Base-by-base conservation (phyloP, 2,888 invertebrate genomes). In the Thumatha senex region DNA sequence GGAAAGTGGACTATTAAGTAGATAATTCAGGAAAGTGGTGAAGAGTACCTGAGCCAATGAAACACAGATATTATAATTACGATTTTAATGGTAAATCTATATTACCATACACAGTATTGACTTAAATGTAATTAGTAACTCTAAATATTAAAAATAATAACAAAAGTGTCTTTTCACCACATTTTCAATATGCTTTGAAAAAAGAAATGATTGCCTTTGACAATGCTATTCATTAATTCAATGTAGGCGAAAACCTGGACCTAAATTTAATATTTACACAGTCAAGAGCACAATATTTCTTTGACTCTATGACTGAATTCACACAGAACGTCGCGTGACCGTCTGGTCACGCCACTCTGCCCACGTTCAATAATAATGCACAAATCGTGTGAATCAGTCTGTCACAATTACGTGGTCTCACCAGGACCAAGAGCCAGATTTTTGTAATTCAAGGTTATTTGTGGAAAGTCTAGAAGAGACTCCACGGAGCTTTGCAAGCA, bases 21-120 rank as follows among this genome's bases (percentile, higher is more conserved):
- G n/a, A n/a, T n/a, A n/a, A n/a, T n/a, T n/a, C n/a, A n/a, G n/a
- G n/a, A n/a, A n/a, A n/a, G n/a, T n/a, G n/a, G n/a, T n/a, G n/a
- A n/a, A n/a, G n/a, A n/a, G n/a, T n/a, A n/a, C n/a, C 34, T 43
- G 12, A 34, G 18, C 33, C 13, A 43, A 63, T 50, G 49, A 69
- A 65, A 63, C 46, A 58, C 47, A 49, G 51, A 59, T 51, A 33
- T 52, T 55, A 47, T 57, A 41, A 46, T 46, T 47, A 56, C 56
- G 61, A 62, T 69, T 66, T 67, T 67, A 69, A 73, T 81, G 80
- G 82, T 76, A 81, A 77, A 72, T 76, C 67, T 64, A 24, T 5
- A 72, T 77, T 79, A 82, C 80, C 82, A 56, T 70, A 24, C 18
- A 72, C 72, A 68, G 46, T 58, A 54, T 67, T 68, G 61, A 61